Conservation (phyloP, 2,888 invertebrate genomes). For the Nomada fucata region DNA sequence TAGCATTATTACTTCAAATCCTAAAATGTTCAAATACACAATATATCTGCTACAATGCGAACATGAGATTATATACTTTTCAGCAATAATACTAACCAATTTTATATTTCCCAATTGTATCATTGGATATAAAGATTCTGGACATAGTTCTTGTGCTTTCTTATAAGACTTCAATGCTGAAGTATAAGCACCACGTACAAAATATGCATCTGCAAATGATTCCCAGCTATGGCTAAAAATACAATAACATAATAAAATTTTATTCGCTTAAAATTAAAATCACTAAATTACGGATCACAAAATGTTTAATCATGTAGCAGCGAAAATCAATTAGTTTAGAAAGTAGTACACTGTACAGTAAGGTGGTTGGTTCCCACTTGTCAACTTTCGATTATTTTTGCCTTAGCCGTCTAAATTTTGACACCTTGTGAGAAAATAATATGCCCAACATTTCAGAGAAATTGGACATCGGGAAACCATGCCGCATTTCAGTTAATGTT, state of each 20-base stretch:
- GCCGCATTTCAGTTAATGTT: neutral
- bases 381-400: neutral
- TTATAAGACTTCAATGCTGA: conserved; percentile 95
- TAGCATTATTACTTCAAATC: too few relatives aligned
- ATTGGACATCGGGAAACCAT: neutral
- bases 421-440: too few relatives aligned
- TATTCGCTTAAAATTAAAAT: neutral
- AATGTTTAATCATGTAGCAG: too few relatives aligned
- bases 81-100: conserved; percentile 82
- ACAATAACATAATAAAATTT: conserved; percentile 2
- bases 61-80: too few relatives aligned
- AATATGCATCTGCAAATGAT: conserved; percentile 95
- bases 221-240: conserved; percentile 90
- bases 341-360: neutral
- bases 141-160: conserved; percentile 89
- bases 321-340: too few relatives aligned
- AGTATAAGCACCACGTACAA: conserved; percentile 93
- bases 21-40: too few relatives aligned
- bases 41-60: too few relatives aligned
- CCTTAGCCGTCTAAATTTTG: too few relatives aligned
- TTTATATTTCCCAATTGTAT: conserved; percentile 92
- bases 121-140: conserved; percentile 88
- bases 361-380: neutral
- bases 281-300: neutral
- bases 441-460: neutral